A percentile compares a stretch with the other conserved stretches of the same genome.
Evolutionary conservation across 1,140 invertebrate genomes (phyloP).

Genomic region (Heliconius melpomene): DNA sequence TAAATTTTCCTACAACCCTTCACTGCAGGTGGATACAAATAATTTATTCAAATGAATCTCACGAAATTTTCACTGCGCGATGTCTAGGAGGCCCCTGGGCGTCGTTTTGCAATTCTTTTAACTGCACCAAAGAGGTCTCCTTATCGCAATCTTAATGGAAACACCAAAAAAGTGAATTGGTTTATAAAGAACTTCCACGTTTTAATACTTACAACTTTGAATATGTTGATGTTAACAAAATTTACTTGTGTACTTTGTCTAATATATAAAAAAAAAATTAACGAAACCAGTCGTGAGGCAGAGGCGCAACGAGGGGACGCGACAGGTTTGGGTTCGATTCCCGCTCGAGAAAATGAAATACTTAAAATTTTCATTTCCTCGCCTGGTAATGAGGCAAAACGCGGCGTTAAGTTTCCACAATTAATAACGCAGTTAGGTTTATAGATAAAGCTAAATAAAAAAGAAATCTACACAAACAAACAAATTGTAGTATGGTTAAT

Average conservation of each 20-base stretch:
- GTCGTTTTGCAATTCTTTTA: slow-evolving; percentile 72
- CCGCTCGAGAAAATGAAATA: no score
- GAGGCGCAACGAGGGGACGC: no score
- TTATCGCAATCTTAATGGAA: slow-evolving; percentile 64
- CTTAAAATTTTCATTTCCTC: no score
- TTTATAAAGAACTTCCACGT: slow-evolving; percentile 38
- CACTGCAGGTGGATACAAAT: slow-evolving; percentile 48
- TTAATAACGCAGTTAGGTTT: no score
- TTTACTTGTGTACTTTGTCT: not conserved
- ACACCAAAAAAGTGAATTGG: slow-evolving; percentile 50
- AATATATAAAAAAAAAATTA: not conserved
- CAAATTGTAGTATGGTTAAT: not conserved
- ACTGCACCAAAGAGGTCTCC: slow-evolving; percentile 70
- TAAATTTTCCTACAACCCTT: slow-evolving; percentile 33
- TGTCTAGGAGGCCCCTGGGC: slow-evolving; percentile 63
- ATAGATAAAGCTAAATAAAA: no score
- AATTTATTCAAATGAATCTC: slow-evolving; percentile 80
- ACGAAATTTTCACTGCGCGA: slow-evolving; percentile 61
- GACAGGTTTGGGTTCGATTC: no score
- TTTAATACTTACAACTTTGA: not conserved
- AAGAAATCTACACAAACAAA: not conserved
- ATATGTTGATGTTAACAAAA: not conserved
- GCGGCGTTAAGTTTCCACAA: no score
- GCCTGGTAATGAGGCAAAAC: no score
- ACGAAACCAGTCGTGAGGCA: not conserved